Evolutionary conservation across 2,888 invertebrate genomes (phyloP), one percentile per base, ranked within the genome.

Genomic region (Perizoma flavofasciatum): DNA sequence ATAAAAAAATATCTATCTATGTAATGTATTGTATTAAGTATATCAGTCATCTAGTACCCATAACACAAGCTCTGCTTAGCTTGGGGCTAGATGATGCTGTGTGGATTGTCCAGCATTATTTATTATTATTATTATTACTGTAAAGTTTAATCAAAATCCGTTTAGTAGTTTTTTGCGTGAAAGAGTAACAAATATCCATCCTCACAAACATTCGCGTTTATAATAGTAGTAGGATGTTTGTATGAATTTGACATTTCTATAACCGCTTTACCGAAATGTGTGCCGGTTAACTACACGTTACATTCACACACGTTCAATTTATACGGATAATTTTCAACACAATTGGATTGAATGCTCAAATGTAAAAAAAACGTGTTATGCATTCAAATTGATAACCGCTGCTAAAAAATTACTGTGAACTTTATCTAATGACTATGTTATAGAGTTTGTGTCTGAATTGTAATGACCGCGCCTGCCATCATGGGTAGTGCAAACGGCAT

Each of bases 251-350:
- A 47, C 48, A 66, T 71, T 52, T 61, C 57, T 63, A 55, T 65
- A 60, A 58, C 63, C 58, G 54, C 59, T 69, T 68, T 65, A 59
- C 49, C 56, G 72, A 61, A 55, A 63, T 61, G 62, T 67, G 40
- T 67, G 60, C 59, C 66, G 59, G 63, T 64, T 63, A 63, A 64
- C 58, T 59, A 67, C 56, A 65, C 54, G 59, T 67, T 69, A 67
- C 65, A 66, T 70, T 68, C 64, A 65, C 66, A 65, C 66, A 66
- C 77, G 66, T 71, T 64, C 63, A 66, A 71, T 67, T 64, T 65
- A 63, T 65, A 66, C 66, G 67, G 60, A 63, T 59, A 62, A 63
- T 65, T 65, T 67, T 67, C 57, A 50, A 66, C 55, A 63, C 64
- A 63, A 61, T 68, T 61, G 66, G 54, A 60, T 65, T 63, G 61